Evolutionary conservation across 2,113 vertebrate genomes (phyloP).

Genomic region (Oreocharis arfaki): DNA sequence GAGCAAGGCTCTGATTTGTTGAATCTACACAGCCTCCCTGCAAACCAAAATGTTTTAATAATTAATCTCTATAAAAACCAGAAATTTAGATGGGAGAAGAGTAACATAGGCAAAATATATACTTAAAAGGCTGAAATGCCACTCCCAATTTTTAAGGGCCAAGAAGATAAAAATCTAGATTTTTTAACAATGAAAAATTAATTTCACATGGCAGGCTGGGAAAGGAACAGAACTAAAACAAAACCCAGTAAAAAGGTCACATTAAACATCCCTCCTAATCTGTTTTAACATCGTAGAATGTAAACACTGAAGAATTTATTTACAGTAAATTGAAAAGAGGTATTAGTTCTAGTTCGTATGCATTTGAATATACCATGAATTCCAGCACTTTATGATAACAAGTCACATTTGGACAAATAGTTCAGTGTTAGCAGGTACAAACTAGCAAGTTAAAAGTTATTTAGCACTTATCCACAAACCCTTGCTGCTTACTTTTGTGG

Average conservation of each 20-base stretch:
- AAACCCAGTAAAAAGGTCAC: background rate
- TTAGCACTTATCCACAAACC: background rate
- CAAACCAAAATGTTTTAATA: constrained; percentile 66
- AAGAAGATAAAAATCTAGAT: constrained; percentile 11
- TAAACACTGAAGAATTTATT: background rate
- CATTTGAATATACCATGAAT: background rate
- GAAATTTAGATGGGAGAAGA: background rate
- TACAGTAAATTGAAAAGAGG: background rate
- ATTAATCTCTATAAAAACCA: constrained; percentile 62
- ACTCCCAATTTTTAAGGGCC: background rate
- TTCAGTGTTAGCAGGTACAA: background rate
- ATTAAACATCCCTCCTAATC: background rate
- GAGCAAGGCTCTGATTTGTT: constrained; percentile 89
- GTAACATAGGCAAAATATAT: background rate
- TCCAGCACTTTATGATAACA: background rate
- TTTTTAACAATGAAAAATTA: constrained; percentile 3
- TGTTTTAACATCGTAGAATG: background rate
- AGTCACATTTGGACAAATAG: background rate
- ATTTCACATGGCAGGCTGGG: background rate
- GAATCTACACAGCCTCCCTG: constrained; percentile 97
- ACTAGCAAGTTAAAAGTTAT: background rate
- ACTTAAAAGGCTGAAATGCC: background rate
- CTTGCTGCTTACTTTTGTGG: background rate
- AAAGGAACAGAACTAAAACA: background rate
- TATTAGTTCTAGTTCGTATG: background rate